These are phyloP conservation scores for Bos javanicus DNA, from an alignment of 2,113 vertebrate species.

Conservation along the genomic window DNA sequence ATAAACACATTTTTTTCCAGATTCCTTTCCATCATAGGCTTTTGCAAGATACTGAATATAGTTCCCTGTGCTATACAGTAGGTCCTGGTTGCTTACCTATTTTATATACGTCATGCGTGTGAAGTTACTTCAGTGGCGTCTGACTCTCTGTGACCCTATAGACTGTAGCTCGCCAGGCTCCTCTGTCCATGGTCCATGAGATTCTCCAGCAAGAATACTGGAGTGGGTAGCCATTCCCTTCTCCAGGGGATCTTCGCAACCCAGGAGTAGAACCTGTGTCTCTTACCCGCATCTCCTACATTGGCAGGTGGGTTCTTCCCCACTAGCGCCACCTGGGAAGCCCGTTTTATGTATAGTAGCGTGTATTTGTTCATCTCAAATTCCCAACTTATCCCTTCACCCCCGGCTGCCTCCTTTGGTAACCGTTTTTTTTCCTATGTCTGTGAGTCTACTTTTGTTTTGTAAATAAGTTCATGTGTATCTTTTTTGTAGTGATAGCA, in stretches of 20 bases:
- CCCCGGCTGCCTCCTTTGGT: background rate
- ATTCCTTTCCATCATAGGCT: background rate
- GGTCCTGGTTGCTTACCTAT: background rate
- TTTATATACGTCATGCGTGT: accelerated
- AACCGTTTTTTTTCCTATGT: background rate
- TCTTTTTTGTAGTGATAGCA: background rate
- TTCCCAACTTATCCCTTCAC: background rate
- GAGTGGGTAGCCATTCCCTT: background rate
- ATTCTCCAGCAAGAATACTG: background rate
- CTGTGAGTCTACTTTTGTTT: background rate
- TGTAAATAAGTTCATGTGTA: background rate
- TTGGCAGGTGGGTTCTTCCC: background rate
- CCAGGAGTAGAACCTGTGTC: background rate
- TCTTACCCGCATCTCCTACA: background rate
- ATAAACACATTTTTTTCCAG: background rate
- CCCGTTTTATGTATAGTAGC: background rate
- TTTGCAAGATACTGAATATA: background rate
- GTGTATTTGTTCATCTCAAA: background rate
- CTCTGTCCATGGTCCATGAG: background rate
- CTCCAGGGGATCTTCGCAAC: background rate
- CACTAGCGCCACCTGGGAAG: background rate
- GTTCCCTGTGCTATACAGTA: background rate
- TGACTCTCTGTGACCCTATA: background rate
- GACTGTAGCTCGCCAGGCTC: background rate
- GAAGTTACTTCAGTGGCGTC: background rate